These are phyloP conservation scores for Myotis yumanensis DNA, from an alignment of 2,113 vertebrate species.

Conservation along the genomic window DNA sequence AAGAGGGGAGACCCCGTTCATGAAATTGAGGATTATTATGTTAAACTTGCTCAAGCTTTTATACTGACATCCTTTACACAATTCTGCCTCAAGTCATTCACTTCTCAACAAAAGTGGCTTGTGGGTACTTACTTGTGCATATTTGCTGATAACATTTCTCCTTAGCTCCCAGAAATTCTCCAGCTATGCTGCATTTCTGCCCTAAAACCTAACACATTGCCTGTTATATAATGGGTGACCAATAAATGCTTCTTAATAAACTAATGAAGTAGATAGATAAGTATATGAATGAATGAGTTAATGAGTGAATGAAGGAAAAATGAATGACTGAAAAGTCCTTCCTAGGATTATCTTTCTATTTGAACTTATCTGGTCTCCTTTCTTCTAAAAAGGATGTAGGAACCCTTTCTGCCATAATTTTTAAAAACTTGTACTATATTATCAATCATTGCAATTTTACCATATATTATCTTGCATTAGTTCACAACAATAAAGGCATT, in stretches of 20 bases:
- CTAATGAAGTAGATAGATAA: not conserved
- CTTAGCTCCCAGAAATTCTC: not conserved
- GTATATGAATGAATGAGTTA: not conserved
- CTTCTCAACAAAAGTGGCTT: not conserved
- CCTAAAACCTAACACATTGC: not conserved
- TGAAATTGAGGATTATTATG: not conserved
- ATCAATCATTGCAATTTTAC: not conserved
- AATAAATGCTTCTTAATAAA: not conserved
- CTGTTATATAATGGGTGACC: no score
- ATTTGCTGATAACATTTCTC: not conserved
- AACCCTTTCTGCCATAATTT: not conserved
- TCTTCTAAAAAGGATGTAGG: not conserved
- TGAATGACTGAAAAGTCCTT: not conserved
- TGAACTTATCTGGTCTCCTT: not conserved
- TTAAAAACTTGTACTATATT: not conserved
- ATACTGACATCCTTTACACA: not conserved
- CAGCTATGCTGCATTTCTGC: not conserved
- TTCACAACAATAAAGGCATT: not conserved
- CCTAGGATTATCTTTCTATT: not conserved
- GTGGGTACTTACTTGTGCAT: not conserved
- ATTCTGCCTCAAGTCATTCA: not conserved
- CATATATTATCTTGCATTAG: not conserved
- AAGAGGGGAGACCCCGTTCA: not conserved
- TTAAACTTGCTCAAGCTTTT: not conserved
- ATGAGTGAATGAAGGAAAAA: not conserved